Conservation (phyloP, 2,888 invertebrate species). For the Lasioglossum figueresi region DNA sequence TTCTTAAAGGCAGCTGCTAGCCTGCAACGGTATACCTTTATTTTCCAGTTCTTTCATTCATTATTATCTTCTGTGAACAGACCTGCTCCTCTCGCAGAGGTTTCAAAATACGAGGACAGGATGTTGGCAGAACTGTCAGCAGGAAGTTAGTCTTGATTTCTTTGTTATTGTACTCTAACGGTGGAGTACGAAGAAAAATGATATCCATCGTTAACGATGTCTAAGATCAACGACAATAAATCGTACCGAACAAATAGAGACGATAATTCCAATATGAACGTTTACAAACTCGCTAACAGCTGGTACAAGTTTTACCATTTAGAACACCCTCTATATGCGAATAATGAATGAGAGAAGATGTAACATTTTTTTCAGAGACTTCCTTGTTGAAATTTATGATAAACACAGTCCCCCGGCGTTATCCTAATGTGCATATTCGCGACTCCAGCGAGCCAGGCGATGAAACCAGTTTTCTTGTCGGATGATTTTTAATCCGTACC, state of each 20-base stretch:
- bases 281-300: no score
- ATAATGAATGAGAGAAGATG: not conserved
- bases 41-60: slow-evolving; percentile 44
- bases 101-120: not conserved
- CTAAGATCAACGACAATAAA: no score
- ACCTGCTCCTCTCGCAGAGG: slow-evolving; percentile 21
- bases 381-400: not conserved
- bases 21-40: slow-evolving; percentile 51
- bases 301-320: no score
- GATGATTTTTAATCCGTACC: slow-evolving; percentile 3
- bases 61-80: slow-evolving; percentile 31
- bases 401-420: not conserved
- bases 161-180: not conserved
- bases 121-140: not conserved
- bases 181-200: not conserved
- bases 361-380: not conserved
- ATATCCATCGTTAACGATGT: not conserved
- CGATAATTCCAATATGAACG: no score
- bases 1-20: slow-evolving; percentile 33
- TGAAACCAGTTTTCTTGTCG: slow-evolving; percentile 8
- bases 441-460: not conserved
- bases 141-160: not conserved
- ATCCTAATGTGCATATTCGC: not conserved
- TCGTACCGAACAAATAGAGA: not conserved
- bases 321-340: no score